Evolutionary conservation across 2,113 vertebrate species (phyloP).

Genomic region (Myiopsitta monachus): DNA sequence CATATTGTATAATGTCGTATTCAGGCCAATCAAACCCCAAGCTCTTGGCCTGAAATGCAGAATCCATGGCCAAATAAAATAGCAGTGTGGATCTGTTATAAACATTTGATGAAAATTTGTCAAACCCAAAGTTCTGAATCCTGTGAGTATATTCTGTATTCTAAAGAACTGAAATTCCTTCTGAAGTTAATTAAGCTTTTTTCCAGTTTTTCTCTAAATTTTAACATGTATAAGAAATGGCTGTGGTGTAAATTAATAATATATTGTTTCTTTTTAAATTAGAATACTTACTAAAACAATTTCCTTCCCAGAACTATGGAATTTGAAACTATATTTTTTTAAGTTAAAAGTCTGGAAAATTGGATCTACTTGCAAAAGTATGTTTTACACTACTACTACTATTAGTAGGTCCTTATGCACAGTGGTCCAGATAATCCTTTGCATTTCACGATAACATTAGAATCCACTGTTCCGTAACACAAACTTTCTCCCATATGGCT

Average conservation of each 20-base stretch:
- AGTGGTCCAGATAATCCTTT: not conserved
- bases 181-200: not conserved
- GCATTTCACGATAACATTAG: not conserved
- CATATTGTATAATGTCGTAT: not conserved
- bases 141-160: not conserved
- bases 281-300: not conserved
- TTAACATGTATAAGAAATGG: not conserved
- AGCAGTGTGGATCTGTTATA: not conserved
- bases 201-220: not conserved
- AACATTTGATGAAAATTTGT: slow-evolving; percentile 10
- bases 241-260: not conserved
- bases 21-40: not conserved
- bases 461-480: not conserved
- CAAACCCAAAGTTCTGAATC: not conserved
- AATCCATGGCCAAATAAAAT: slow-evolving; percentile 12
- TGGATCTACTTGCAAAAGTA: not conserved
- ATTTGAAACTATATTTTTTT: not conserved
- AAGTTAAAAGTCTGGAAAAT: not conserved
- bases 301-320: not conserved
- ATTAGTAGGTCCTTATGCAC: not conserved
- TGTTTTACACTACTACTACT: not conserved
- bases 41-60: not conserved
- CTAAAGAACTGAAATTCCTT: not conserved
- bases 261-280: not conserved
- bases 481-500: not conserved